Evolutionary conservation across 2,888 invertebrate species (phyloP), one percentile per base, ranked within the genome.

Genomic region (Asteroscopus sphinx): DNA sequence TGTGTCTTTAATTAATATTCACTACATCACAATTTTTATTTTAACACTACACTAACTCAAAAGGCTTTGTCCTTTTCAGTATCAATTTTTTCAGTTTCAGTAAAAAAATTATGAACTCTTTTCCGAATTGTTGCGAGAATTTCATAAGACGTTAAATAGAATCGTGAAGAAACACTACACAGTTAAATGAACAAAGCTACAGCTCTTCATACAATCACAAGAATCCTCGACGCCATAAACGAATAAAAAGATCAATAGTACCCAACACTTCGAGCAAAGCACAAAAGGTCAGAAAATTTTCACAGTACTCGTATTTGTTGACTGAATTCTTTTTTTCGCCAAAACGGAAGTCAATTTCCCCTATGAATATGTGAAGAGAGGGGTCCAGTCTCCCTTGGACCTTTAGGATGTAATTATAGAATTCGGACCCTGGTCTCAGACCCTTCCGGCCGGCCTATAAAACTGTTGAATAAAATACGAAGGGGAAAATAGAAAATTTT

Each of bases 381-480:
- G 46, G 41, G 36, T 44, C 61, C 28, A 51, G 56, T 37, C 48
- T 53, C 36, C 45, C 45, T 32, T 25, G 58, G 35, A 58, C 75
- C 74, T 55, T 73, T 73, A 76, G 77, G 68, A 73, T 73, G 61
- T 75, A 75, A 75, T 75, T 75, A 77, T 73, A 77, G 65, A 73
- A 70, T 63, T 70, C 54, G 65, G 49, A 55, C 74, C 47, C 39
- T 40, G 54, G 56, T 45, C 35, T 39, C 17, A 26, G 71, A 67
- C 71, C 75, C 59, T 75, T 75, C 75, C 74, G 68, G 71, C 30
- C 16, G 40, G 35, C 42, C 67, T 70, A 75, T 70, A 70, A 71
- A 76, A 57, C 51, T 67, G 45, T 35, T 73, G 68, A 74, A 71
- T 77, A 74, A 75, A 75, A 73, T 64, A 70, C 58, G 74, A 65